Evolutionary conservation across 1,140 invertebrate genomes (phyloP), one percentile per base, ranked within the genome.

Genomic region (Hyles euphorbiae): DNA sequence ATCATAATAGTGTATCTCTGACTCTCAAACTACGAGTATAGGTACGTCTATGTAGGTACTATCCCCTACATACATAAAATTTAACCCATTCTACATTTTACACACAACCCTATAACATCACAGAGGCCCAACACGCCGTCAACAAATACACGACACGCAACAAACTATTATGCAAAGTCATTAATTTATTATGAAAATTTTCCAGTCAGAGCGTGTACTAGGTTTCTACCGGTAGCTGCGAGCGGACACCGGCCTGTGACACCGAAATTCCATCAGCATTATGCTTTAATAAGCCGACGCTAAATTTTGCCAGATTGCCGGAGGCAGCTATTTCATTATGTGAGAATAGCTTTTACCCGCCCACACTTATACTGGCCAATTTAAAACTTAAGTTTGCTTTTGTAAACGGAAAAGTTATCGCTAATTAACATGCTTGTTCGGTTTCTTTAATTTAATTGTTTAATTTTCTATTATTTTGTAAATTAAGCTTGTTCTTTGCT

Each of bases 191-290:
- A 52, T 52, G 50, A n/a, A 56, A 45, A 47, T 52, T 52, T 10
- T 3, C 50, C 3, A 32, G 50, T 52, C 9, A 34, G 50, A 10
- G 10, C 7, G 8, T 3, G 22, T 10, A 34, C 9, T 9, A 4
- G 5, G 2, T 34, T 52, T 10, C 2, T 33, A 33, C 22, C 9
- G 67, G 57, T 61, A 45, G 47, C 48, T 54, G 58, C 63, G 61
- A 66, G 65, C 65, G 68, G 57, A 46, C 61, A 66, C 32, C 32
- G 53, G 52, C 61, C 52, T 57, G 58, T 72, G 80, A 81, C 78
- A 83, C 63, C 78, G 66, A 78, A 83, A 79, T 76, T 78, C 80
- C 80, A 82, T 82, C 80, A 82, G 70, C 75, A 77, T 80, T 78
- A 80, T 74, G 74, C 67, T 74, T 70, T 80, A 82, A 82, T 82